Base-by-base conservation (phyloP, 2,797 vertebrate genomes). In the Phaenicophaeus curvirostris region DNA sequence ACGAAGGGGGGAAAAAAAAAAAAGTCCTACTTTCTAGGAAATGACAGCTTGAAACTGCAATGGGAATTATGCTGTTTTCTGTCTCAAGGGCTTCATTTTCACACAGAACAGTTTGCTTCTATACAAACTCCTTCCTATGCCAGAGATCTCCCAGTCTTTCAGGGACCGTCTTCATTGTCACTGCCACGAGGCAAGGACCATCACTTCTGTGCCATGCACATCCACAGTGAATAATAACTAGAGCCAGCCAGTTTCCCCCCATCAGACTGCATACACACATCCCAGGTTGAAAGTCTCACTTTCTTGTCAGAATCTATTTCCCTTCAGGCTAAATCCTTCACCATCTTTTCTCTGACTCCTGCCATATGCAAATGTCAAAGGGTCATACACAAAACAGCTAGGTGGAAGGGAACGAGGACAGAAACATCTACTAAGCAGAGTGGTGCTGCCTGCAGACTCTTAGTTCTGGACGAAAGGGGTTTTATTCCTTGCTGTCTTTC, bases 271-370 rank as follows among this genome's bases (percentile, higher is more conserved):
- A 24, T 75, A 58, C 65, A 42, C 7, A 66, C 2, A 89, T 28
- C 31, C 74, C 65, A 80, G 35, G 87, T 21, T 63, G 59, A 69
- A 78, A 65, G 59, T 33, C 57, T 55, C 50, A 35, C 83, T 87
- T 91, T 71, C 41, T 62, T 57, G 59, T 21, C 83, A 72, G 35
- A 80, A n/a, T 35, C 53, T 75, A 11, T 75, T 82, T 86, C 71
- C 84, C 85, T 92, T 48, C 89, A 67, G 79, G 90, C 77, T 73
- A 92, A 81, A 96, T 86, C 83, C 80, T 63, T 77, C 81, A 84
- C 33, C 8, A 16, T 46, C 74, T 88, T 93, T 76, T 58, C 78
- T 53, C 84, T 54, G 71, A 63, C 63, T 93, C 72, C 48, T 79
- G 31, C 71, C 87, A 65, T 46, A 42, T 48, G 80, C 39, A 95